Evolutionary conservation across 2,888 invertebrate genomes (phyloP).

Genomic region (Empis stercorea): DNA sequence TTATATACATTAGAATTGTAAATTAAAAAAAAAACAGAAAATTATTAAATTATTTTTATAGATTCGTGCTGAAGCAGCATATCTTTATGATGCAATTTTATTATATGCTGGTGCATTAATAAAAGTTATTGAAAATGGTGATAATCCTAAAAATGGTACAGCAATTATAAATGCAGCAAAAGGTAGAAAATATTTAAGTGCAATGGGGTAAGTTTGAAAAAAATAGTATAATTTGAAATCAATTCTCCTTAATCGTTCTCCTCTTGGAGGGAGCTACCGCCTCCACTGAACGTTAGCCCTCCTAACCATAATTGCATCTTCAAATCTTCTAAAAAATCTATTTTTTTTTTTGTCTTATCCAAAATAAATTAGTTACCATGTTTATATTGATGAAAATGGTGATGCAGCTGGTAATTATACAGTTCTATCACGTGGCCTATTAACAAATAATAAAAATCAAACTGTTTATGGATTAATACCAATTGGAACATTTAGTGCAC

Average conservation of each 20-base stretch:
- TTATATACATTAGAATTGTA: too few species aligned
- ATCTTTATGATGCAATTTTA: conserved; percentile 87
- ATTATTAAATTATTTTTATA: conserved; percentile 24
- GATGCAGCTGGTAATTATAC: conserved; percentile 93
- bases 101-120: conserved; percentile 76
- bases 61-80: conserved; percentile 81
- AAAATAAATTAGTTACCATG: conserved; percentile 55
- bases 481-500: conserved; percentile 55
- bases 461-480: conserved; percentile 60
- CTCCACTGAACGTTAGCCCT: too few species aligned
- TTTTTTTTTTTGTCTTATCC: too few species aligned
- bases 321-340: too few species aligned
- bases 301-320: too few species aligned
- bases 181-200: conserved; percentile 65
- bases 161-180: conserved; percentile 65
- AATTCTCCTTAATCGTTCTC: too few species aligned
- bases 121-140: conserved; percentile 52
- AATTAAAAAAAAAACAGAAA: background rate
- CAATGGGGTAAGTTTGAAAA: conserved; percentile 57
- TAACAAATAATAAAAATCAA: conserved; percentile 28
- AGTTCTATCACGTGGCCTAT: conserved; percentile 48
- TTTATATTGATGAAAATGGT: conserved; percentile 84
- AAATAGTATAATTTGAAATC: background rate
- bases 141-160: conserved; percentile 64
- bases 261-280: too few species aligned